Conservation (phyloP, 2,888 invertebrate species). For the Apantesis nais region DNA sequence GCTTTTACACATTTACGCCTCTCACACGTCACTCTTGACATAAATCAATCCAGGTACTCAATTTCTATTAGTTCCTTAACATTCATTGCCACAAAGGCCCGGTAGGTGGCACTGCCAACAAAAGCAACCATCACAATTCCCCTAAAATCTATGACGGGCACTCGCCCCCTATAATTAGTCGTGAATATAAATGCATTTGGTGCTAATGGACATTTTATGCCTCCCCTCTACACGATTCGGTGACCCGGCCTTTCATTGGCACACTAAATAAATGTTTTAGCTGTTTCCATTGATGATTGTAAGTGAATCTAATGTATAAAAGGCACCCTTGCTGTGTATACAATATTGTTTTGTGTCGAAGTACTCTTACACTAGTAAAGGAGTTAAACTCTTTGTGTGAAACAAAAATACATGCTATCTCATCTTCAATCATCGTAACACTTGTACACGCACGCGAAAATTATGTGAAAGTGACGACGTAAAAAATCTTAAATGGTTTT, state of each 20-base stretch:
- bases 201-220: slow-evolving; percentile 66
- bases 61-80: slow-evolving; percentile 26
- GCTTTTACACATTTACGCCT: not conserved
- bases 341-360: not conserved
- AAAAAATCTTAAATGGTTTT: not conserved
- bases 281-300: slow-evolving; percentile 26
- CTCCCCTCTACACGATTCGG: slow-evolving; percentile 43
- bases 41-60: slow-evolving; percentile 24
- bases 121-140: slow-evolving; percentile 42
- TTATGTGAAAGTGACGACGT: not conserved
- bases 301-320: slow-evolving; percentile 16
- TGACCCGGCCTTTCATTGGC: slow-evolving; percentile 41
- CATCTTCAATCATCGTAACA: no score
- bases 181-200: slow-evolving; percentile 70
- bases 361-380: not conserved
- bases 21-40: slow-evolving; percentile 13
- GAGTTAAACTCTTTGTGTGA: not conserved
- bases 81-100: slow-evolving; percentile 22
- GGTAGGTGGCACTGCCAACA: slow-evolving; percentile 28
- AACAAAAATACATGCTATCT: not conserved
- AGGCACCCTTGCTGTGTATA: not conserved
- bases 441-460: no score
- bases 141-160: slow-evolving; percentile 46
- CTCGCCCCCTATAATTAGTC: slow-evolving; percentile 67
- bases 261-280: slow-evolving; percentile 40